Evolutionary conservation across 1,140 invertebrate species (phyloP).

Genomic region (Aphaenogaster ashmeadi): DNA sequence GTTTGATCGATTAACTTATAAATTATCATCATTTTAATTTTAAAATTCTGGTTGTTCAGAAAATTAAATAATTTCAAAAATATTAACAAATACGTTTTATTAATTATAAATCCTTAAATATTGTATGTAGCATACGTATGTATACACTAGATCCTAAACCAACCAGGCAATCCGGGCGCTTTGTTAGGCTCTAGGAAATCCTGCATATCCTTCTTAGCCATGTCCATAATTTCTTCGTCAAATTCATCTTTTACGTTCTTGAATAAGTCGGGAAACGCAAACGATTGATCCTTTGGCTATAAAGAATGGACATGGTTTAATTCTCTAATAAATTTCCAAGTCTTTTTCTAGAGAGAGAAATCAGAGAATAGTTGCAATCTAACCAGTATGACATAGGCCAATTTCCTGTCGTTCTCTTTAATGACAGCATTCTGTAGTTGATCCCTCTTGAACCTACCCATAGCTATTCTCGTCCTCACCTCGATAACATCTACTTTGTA

Average conservation of each 20-base stretch:
- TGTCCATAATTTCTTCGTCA: slow-evolving; percentile 85
- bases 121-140: slow-evolving; percentile 1
- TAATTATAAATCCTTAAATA: slow-evolving; percentile 48
- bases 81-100: slow-evolving; percentile 29
- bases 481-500: slow-evolving; percentile 93
- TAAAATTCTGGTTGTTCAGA: neutral
- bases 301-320: slow-evolving; percentile 69
- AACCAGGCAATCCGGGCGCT: slow-evolving; percentile 88
- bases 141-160: slow-evolving; percentile 84
- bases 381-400: slow-evolving; percentile 94
- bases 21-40: too few relatives aligned
- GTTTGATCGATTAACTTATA: neutral
- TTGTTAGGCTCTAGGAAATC: slow-evolving; percentile 86
- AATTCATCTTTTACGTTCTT: slow-evolving; percentile 79
- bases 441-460: slow-evolving; percentile 89
- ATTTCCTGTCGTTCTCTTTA: slow-evolving; percentile 95
- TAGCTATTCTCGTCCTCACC: slow-evolving; percentile 91
- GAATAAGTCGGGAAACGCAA: slow-evolving; percentile 89
- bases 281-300: slow-evolving; percentile 87
- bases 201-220: slow-evolving; percentile 85
- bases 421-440: slow-evolving; percentile 89
- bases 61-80: neutral
- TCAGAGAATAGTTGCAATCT: slow-evolving; percentile 77
- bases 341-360: neutral
- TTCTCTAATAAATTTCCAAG: slow-evolving; percentile 65